A percentile compares a stretch with the other conserved stretches of the same genome.
phyloP scores from a whole-genome alignment of 1,140 invertebrate species.

The Neodiprion lecontei region DNA sequence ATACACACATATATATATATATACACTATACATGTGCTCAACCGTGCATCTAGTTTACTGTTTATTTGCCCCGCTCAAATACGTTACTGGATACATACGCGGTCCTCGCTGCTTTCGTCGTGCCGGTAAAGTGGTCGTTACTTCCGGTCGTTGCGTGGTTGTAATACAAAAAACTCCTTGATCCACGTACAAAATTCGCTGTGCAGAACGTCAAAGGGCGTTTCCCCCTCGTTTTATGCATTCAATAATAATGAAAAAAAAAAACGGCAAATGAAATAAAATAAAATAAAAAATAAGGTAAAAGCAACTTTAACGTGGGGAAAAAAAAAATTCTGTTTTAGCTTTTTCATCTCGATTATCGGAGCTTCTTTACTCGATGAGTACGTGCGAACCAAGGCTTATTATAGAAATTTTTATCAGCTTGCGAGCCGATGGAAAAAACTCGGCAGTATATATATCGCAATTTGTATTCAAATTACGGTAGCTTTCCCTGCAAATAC shows the following conservation, averaged over 20 bases:
- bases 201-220: background rate
- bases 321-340: too few relatives aligned
- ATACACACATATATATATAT: background rate
- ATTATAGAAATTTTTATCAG: too few relatives aligned
- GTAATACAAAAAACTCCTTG: background rate
- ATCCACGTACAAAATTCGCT: background rate
- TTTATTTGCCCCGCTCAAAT: conserved; percentile 1
- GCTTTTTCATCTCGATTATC: too few relatives aligned
- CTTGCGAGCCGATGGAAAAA: too few relatives aligned
- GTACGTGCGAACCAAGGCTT: too few relatives aligned
- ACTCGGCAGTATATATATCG: too few relatives aligned
- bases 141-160: background rate
- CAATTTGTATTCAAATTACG: too few relatives aligned
- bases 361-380: too few relatives aligned
- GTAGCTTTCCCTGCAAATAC: too few relatives aligned
- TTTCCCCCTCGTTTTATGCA: background rate
- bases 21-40: background rate
- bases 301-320: too few relatives aligned
- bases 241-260: background rate
- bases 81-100: background rate
- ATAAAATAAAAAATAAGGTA: too few relatives aligned
- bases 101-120: conserved; percentile 1
- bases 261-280: too few relatives aligned
- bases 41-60: conserved; percentile 7
- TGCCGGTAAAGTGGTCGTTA: conserved; percentile 1